Percentiles rank a stretch among this genome's conserved stretches.
Conservation (phyloP, 2,888 invertebrate species). For the Dryobota labecula region DNA sequence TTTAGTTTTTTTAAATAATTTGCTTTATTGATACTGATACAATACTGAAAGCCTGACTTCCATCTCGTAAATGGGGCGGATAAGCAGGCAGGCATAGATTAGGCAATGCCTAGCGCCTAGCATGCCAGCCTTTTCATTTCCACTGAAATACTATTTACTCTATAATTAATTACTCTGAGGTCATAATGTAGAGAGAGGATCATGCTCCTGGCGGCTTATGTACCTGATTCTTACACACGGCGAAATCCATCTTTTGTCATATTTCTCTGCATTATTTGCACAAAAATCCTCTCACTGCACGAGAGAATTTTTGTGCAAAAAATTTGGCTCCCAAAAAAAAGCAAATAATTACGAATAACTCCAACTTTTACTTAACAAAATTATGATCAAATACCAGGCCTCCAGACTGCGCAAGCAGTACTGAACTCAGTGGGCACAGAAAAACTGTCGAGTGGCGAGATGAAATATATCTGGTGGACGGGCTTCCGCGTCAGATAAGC, state of each 20-base stretch:
- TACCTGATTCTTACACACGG: neutral
- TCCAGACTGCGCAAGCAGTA: slow-evolving; percentile 52
- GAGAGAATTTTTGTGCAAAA: too few relatives aligned
- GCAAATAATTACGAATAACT: slow-evolving; percentile 31
- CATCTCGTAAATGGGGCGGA: neutral
- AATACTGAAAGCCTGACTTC: neutral
- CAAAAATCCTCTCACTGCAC: neutral
- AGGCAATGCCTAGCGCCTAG: too few relatives aligned
- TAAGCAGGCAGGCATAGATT: neutral
- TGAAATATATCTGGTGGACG: slow-evolving; percentile 81
- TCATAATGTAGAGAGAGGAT: neutral
- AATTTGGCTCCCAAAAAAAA: slow-evolving; percentile 9
- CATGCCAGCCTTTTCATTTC: neutral
- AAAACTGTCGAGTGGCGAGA: slow-evolving; percentile 77
- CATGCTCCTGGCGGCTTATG: neutral
- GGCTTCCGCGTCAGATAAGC: slow-evolving; percentile 82
- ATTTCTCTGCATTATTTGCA: neutral
- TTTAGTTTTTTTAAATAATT: too few relatives aligned
- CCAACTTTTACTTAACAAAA: slow-evolving; percentile 59
- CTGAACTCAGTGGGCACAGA: slow-evolving; percentile 64
- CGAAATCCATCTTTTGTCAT: neutral
- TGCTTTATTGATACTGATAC: too few relatives aligned
- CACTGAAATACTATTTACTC: neutral
- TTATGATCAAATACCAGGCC: slow-evolving; percentile 60
- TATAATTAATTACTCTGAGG: too few relatives aligned